These are phyloP conservation scores for Neogobius melanostomus DNA, from an alignment of 2,113 vertebrate species.

Conservation along the genomic window DNA sequence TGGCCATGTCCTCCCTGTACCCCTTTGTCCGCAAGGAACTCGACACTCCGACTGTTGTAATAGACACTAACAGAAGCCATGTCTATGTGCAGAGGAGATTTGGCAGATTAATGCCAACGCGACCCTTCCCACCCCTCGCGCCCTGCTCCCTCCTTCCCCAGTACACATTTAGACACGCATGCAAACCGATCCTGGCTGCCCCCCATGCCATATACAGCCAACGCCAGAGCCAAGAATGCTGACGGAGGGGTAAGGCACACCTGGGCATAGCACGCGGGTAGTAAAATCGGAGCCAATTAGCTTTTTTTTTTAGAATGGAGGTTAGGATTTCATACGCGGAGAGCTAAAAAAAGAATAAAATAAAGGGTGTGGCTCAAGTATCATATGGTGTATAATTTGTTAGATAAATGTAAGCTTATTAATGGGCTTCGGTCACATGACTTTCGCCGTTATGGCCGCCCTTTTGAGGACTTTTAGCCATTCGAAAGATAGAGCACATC, in stretches of 20 bases:
- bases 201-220: conserved; percentile 66
- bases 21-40: conserved; percentile 34
- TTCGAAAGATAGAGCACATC: too few species aligned
- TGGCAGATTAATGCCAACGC: conserved; percentile 56
- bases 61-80: neutral
- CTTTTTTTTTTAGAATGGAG: neutral
- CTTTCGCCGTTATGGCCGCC: too few species aligned
- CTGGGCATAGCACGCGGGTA: neutral
- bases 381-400: too few species aligned
- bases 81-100: conserved; percentile 43
- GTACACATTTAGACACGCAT: conserved; percentile 39
- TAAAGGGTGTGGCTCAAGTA: too few species aligned
- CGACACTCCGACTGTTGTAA: conserved; percentile 50
- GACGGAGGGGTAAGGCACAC: conserved; percentile 61
- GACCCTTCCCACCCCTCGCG: neutral
- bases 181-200: conserved; percentile 65
- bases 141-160: conserved; percentile 2
- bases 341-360: too few species aligned
- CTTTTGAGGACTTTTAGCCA: too few species aligned
- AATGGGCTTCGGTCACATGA: too few species aligned
- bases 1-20: conserved; percentile 5
- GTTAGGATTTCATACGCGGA: neutral
- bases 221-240: conserved; percentile 61
- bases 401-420: too few species aligned
- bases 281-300: conserved; percentile 15